phyloP scores from a whole-genome alignment of 2,888 invertebrate species.

The Gordius sp. region DNA sequence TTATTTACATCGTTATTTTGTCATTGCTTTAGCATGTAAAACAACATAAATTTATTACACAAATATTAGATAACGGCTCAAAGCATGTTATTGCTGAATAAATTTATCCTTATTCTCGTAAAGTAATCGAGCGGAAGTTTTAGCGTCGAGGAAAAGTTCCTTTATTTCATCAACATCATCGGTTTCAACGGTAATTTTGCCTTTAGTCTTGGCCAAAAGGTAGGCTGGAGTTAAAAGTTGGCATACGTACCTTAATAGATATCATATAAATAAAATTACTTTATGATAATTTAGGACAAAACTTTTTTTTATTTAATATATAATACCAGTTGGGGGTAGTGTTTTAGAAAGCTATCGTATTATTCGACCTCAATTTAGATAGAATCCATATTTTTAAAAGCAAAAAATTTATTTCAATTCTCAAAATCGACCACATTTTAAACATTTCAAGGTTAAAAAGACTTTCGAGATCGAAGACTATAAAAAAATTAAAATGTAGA shows the following conservation, averaged over 20 bases:
- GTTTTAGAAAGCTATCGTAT: background rate
- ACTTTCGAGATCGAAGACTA: too few relatives aligned
- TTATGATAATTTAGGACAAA: conserved; percentile 8
- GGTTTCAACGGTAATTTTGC: conserved; percentile 45
- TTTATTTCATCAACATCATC: conserved; percentile 55
- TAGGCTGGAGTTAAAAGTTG: conserved; percentile 74
- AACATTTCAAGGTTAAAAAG: too few relatives aligned
- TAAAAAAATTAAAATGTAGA: too few relatives aligned
- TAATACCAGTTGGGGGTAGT: background rate
- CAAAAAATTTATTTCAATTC: too few relatives aligned
- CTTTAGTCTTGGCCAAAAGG: conserved; percentile 62
- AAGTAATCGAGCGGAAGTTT: conserved; percentile 51
- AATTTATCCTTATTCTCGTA: conserved; percentile 1
- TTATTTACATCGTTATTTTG: too few relatives aligned
- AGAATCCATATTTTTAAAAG: too few relatives aligned
- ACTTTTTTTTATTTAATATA: conserved; percentile 12
- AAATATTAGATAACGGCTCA: too few relatives aligned
- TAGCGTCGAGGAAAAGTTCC: conserved; percentile 70
- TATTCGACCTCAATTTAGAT: too few relatives aligned
- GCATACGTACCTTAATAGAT: conserved; percentile 46
- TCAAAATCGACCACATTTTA: too few relatives aligned
- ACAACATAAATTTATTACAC: too few relatives aligned
- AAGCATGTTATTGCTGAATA: too few relatives aligned
- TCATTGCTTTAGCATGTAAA: too few relatives aligned
- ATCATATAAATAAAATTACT: conserved; percentile 10